These are phyloP conservation scores for Propithecus deckenii DNA, from an alignment of 2,797 vertebrate species.

Conservation along the genomic window DNA sequence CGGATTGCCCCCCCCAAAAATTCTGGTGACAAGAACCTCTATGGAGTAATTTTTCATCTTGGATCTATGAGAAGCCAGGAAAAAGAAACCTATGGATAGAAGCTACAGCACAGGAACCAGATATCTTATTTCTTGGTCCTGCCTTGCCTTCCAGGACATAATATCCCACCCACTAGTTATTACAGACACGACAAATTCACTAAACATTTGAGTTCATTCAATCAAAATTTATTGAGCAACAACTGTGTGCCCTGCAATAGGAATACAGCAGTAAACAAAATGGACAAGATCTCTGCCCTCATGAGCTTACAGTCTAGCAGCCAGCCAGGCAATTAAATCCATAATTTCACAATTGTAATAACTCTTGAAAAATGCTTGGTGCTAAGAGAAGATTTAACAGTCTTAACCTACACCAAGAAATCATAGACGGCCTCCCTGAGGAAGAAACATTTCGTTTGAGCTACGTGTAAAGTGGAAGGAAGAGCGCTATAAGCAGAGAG, in stretches of 20 bases:
- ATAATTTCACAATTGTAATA: background rate
- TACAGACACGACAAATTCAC: constrained; percentile 28
- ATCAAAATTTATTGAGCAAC: constrained; percentile 62
- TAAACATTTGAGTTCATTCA: background rate
- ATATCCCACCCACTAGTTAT: background rate
- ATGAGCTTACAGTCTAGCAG: constrained; percentile 38
- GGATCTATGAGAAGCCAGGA: background rate
- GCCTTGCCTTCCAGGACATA: background rate
- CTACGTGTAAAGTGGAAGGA: background rate
- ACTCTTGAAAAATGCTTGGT: background rate
- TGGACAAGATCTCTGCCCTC: background rate
- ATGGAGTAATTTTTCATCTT: background rate
- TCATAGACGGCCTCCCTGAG: background rate
- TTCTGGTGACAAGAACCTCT: background rate
- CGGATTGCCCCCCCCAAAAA: background rate
- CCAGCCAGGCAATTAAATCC: background rate
- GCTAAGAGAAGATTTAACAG: background rate
- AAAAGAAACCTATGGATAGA: background rate
- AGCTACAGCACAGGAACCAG: background rate
- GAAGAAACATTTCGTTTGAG: background rate
- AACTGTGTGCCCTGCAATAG: background rate
- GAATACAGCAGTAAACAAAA: background rate
- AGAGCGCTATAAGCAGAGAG: background rate
- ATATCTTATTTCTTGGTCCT: background rate
- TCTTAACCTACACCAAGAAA: background rate